These are phyloP conservation scores for Chrysocyon brachyurus DNA, from an alignment of 2,797 vertebrate genomes.

Conservation along the genomic window DNA sequence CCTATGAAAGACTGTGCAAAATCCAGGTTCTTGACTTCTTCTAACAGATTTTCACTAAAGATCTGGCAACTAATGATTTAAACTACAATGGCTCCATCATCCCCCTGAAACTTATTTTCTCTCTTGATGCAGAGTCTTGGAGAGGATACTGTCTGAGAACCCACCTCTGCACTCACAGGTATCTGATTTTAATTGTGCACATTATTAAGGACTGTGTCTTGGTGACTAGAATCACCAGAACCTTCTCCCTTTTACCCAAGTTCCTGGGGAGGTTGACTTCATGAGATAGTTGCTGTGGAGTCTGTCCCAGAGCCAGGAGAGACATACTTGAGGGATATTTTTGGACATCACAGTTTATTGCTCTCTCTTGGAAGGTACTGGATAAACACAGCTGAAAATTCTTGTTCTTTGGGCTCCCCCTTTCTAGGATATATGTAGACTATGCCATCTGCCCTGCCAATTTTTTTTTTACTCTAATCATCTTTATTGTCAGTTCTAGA, in stretches of 20 bases:
- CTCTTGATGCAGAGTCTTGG: background rate
- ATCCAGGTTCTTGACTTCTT: background rate
- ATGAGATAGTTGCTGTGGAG: background rate
- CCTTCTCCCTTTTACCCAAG: background rate
- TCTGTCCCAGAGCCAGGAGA: background rate
- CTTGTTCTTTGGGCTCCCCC: background rate
- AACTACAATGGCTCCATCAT: background rate
- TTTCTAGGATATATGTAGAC: background rate
- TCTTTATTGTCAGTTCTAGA: background rate
- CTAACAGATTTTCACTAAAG: slow-evolving; percentile 6
- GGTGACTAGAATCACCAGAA: background rate
- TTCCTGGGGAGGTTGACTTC: background rate
- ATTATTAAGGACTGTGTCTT: background rate
- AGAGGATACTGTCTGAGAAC: too few species aligned
- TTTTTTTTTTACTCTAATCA: background rate
- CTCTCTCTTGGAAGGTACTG: slow-evolving; percentile 9
- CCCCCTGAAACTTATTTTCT: background rate
- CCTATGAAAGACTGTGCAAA: background rate
- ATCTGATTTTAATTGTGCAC: background rate
- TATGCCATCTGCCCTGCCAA: background rate
- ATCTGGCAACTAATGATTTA: background rate
- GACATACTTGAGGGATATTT: background rate
- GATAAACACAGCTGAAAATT: background rate
- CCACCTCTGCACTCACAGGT: background rate
- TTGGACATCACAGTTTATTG: slow-evolving; percentile 2